These are phyloP conservation scores for Dinomys branickii DNA, from an alignment of 2,113 vertebrate species.

Conservation along the genomic window DNA sequence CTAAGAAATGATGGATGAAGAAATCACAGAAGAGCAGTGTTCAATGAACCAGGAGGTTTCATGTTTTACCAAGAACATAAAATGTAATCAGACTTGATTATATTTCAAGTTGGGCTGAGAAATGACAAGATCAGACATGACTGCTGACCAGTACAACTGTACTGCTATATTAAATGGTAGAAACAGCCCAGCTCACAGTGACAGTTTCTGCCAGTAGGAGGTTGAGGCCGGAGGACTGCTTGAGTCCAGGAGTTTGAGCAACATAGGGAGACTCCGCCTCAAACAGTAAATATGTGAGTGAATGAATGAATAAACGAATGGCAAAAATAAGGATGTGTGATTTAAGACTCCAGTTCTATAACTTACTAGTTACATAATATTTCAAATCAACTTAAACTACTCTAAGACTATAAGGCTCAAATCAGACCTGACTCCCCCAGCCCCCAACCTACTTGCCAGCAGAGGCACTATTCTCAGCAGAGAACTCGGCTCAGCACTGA, in stretches of 20 bases:
- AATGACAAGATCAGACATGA: slow-evolving; percentile 37
- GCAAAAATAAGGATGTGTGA: slow-evolving; percentile 23
- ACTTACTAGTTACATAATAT: not conserved
- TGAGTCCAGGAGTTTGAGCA: not conserved
- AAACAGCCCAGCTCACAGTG: not conserved
- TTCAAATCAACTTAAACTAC: slow-evolving; percentile 15
- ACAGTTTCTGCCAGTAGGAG: not conserved
- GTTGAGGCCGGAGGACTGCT: not conserved
- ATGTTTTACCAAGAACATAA: slow-evolving; percentile 26
- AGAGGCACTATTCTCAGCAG: too few species aligned
- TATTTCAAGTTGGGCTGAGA: not conserved
- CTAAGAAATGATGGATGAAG: not conserved
- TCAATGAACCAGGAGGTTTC: not conserved
- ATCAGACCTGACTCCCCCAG: too few species aligned
- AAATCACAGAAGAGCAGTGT: not conserved
- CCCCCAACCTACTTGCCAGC: too few species aligned
- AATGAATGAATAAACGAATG: not conserved
- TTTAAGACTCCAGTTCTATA: slow-evolving; percentile 37
- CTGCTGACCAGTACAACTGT: not conserved
- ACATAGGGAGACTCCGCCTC: not conserved
- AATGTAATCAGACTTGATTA: not conserved
- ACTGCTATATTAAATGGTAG: slow-evolving; percentile 4
- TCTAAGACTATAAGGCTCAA: not conserved
- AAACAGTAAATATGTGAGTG: not conserved
- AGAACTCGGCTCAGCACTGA: too few species aligned